Evolutionary conservation across 2,888 invertebrate species (phyloP).

Genomic region (Leucophenga maculata): DNA sequence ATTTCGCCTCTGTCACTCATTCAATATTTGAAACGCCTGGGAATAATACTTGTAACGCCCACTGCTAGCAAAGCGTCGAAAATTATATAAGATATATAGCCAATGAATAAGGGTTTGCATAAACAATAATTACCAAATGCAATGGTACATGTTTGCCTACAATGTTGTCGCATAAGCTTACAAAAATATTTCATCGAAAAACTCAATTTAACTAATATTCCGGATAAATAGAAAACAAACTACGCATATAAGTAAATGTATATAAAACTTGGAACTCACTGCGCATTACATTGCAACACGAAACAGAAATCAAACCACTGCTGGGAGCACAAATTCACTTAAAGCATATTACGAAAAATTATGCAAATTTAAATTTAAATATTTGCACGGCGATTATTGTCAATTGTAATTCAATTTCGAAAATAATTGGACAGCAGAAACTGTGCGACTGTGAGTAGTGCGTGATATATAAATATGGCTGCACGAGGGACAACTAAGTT

Average conservation of each 20-base stretch:
- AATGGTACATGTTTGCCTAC: neutral
- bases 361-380: slow-evolving; percentile 11
- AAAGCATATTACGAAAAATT: neutral
- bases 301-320: neutral
- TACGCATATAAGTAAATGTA: neutral
- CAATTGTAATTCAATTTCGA: slow-evolving; percentile 34
- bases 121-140: neutral
- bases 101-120: no score
- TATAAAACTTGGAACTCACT: neutral
- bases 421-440: neutral
- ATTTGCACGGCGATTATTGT: slow-evolving; percentile 27
- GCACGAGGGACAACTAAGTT: neutral
- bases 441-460: no score
- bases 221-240: neutral
- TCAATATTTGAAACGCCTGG: no score
- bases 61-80: no score
- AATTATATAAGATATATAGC: no score
- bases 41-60: no score
- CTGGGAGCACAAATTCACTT: neutral
- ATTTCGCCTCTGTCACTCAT: no score
- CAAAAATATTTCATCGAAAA: slow-evolving; percentile 6
- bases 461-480: slow-evolving; percentile 6
- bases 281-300: neutral
- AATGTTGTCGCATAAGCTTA: neutral
- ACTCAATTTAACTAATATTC: slow-evolving; percentile 5